A percentile compares a stretch with the other conserved stretches of the same genome.
These are phyloP conservation scores for Orchesellides sinensis DNA, from an alignment of 2,888 invertebrate genomes.

Conservation along the genomic window DNA sequence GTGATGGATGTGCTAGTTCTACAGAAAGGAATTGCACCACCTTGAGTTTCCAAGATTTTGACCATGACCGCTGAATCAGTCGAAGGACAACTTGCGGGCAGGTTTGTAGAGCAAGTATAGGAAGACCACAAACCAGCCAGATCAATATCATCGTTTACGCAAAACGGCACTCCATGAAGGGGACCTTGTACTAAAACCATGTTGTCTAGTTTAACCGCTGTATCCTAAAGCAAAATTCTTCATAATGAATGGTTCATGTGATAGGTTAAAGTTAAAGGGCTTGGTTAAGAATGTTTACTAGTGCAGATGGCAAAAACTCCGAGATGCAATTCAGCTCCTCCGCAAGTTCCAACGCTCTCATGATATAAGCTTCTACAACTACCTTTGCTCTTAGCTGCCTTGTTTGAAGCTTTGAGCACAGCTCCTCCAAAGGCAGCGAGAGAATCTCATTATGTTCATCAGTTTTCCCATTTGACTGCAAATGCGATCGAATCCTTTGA, in stretches of 20 bases:
- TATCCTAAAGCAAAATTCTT: slow-evolving; percentile 39
- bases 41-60: slow-evolving; percentile 73
- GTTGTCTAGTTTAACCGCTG: slow-evolving; percentile 71
- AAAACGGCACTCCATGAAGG: slow-evolving; percentile 76
- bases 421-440: slow-evolving; percentile 58
- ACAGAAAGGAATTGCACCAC: slow-evolving; percentile 78
- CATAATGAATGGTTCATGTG: background rate
- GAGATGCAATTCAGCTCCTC: slow-evolving; percentile 75
- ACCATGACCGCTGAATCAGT: slow-evolving; percentile 58
- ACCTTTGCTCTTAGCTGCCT: slow-evolving; percentile 64
- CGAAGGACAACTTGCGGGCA: slow-evolving; percentile 33
- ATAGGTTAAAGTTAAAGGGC: too few relatives aligned
- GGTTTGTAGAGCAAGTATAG: slow-evolving; percentile 49
- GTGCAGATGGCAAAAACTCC: slow-evolving; percentile 75
- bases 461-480: background rate
- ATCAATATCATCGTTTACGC: slow-evolving; percentile 76
- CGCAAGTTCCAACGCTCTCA: slow-evolving; percentile 73
- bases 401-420: slow-evolving; percentile 59
- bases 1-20: slow-evolving; percentile 76
- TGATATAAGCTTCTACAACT: slow-evolving; percentile 69
- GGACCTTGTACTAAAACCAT: slow-evolving; percentile 72
- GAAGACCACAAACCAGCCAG: slow-evolving; percentile 75
- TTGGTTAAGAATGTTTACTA: too few relatives aligned
- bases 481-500: background rate
- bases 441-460: slow-evolving; percentile 29